These are phyloP conservation scores for Tetragonula clypearis DNA, from an alignment of 1,140 invertebrate species.

Conservation along the genomic window DNA sequence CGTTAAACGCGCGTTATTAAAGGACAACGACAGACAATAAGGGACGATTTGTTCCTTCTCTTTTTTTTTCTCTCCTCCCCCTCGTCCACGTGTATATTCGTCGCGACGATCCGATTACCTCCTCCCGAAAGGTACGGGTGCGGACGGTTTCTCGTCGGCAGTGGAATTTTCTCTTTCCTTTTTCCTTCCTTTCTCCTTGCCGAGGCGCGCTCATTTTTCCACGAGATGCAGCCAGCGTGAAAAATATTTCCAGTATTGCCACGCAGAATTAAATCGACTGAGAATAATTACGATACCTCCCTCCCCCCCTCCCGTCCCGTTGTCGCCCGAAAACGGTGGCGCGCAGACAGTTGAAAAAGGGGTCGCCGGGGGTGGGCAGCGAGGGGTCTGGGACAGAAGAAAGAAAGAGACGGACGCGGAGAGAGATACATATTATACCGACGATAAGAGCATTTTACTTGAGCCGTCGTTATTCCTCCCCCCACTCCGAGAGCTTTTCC, in stretches of 20 bases:
- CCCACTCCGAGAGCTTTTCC: background rate
- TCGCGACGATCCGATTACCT: conserved; percentile 37
- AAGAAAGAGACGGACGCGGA: background rate
- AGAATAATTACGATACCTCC: conserved; percentile 52
- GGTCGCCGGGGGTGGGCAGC: background rate
- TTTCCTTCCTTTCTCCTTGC: background rate
- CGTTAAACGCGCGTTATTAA: conserved; percentile 15
- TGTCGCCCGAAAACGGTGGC: background rate
- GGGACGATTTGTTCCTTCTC: too few relatives aligned
- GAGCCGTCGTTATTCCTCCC: conserved; percentile 18
- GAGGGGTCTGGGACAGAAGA: too few relatives aligned
- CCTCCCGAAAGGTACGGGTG: background rate
- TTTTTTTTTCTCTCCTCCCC: background rate
- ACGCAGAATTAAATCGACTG: conserved; percentile 64
- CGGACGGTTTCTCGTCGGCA: background rate
- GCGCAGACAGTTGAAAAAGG: background rate
- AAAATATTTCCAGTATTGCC: conserved; percentile 62
- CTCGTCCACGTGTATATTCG: background rate
- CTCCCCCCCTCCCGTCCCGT: background rate
- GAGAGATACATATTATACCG: conserved; percentile 55
- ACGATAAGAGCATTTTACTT: conserved; percentile 63
- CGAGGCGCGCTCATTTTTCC: background rate
- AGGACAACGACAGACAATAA: background rate
- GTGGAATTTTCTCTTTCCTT: background rate
- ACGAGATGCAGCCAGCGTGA: background rate